Base-by-base conservation (phyloP, 2,113 vertebrate genomes). In the Mixornis gularis region DNA sequence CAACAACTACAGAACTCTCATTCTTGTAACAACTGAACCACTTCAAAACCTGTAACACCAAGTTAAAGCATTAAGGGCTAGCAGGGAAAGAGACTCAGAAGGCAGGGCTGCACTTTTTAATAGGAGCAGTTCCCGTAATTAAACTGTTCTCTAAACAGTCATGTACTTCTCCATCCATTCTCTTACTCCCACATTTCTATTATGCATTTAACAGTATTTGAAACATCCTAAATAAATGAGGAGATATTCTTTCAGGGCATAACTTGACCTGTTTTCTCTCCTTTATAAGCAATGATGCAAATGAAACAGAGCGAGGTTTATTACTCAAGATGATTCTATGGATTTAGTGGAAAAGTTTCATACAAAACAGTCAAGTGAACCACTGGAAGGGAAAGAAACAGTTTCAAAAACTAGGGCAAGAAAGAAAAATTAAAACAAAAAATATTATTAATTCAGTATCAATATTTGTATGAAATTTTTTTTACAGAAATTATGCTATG, bases 241-340 rank as follows among this genome's bases (percentile, higher is more conserved):
- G 52, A 70, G 3, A 68, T 81, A 79, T 71, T 89, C 78, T 92
- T 91, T 41, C 84, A 89, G 89, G 87, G 76, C 73, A 92, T 76
- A 93, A 74, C 58, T 70, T 93, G 93, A 81, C 93, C 94, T 89
- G 70, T 56, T 95, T 93, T 93, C 74, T 91, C 87, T 87, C 56
- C 56, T 81, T 84, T 59, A 68, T 81, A 85, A 65, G 60, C 80
- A 94, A 73, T 55, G 73, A 94, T 87, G 93, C 80, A 89, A 96
- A 92, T 68, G 60, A 91, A 93, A 89, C 4, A 2, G 59, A 90
- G 69, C 3, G 0, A 89, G 49, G 29, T 60, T 89, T 81, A 36
- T 44, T 79, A 81, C 27, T 76, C 20, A 13, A 68, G 43, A 70
- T 30, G 25, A 87, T 41, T 56, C 70, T 53, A 17, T 48, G 26